Evolutionary conservation across 2,113 vertebrate genomes (phyloP), one percentile per base, ranked within the genome.

Genomic region (Megaceryle maxima): DNA sequence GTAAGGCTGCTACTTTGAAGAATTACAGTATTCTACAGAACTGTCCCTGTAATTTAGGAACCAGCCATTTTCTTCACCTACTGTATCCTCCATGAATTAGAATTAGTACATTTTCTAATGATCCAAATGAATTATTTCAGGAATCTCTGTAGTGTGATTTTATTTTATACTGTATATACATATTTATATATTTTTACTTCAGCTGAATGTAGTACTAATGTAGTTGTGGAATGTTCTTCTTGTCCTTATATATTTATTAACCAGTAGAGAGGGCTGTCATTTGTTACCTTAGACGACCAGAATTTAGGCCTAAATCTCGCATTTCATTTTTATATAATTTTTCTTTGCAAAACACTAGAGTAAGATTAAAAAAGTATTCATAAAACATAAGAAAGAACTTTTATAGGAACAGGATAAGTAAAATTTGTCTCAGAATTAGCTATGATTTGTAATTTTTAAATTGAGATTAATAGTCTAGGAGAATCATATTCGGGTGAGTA

Each of bases 251-350:
- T 29, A 63, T 51, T 60, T 62, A 37, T 63, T 55, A 87, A 41
- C 88, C 87, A 93, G 77, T n/a, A 46, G 44, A 94, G 93, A 94
- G 88, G 88, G 85, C 94, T 96, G 75, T 90, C 62, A 88, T 76
- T 90, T 94, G 50, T 83, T 92, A 56, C 21, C 53, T 83, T 62
- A 80, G 12, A 64, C 66, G 39, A 80, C 20, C 67, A 85, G 81
- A 89, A 64, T 2, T 87, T 53, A n/a, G 41, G 43, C 51, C n/a
- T 64, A 59, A 87, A 46, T 66, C 15, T 76, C 72, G 29, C 51
- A 60, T 13, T 73, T 82, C 1, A 6, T 74, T 82, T 95, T 70
- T 50, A 14, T 59, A 37, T 50, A 57, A 6, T 66, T 87, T 90
- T 94, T 88, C n/a, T 80, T 83, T 39, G 25, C 28, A 62, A 87